Evolutionary conservation across 2,888 invertebrate genomes (phyloP), one percentile per base, ranked within the genome.

Genomic region (Drosophila macrospina): DNA sequence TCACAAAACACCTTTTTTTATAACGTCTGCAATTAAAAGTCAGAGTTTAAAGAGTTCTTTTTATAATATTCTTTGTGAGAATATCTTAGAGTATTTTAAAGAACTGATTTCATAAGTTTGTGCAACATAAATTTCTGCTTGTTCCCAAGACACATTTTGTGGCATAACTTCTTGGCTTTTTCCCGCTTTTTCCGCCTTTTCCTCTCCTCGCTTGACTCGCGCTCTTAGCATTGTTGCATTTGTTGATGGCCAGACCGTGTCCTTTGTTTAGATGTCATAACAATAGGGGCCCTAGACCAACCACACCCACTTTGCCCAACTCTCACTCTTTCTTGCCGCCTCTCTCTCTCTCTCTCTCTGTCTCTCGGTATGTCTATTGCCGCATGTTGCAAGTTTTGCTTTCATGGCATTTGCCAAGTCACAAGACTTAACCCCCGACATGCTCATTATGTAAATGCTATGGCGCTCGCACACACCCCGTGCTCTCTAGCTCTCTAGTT

Each of bases 391-490:
- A 65, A 44, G 64, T 28, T 65, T 70, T 24, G 55, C 30, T 52
- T 37, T 48, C 67, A 56, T 61, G 66, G 55, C 67, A 62, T 55
- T 72, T 66, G 39, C 28, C 16, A 20, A 51, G 51, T 39, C 36
- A 41, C 42, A 26, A 51, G 68, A 60, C 54, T 64, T 39, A 42
- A 52, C 13, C 70, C 32, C 48, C 57, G 50, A 59, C 69, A 52
- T 60, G 61, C 71, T 68, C 78, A 85, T 85, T 88, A 88, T 88
- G 88, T 85, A 83, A 88, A 88, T 86, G 78, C 51, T 55, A 13
- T 34, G 66, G 57, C 64, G 61, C 59, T 57, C 54, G 47, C 36
- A 44, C 36, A 44, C 30, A n/a, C 15, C 44, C 48, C 32, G 32
- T 41, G 32, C 56, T 32, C 37, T 48, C 41, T 7, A 7, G 16